Conservation (phyloP, 2,888 invertebrate species). For the Drosophila cracens region DNA sequence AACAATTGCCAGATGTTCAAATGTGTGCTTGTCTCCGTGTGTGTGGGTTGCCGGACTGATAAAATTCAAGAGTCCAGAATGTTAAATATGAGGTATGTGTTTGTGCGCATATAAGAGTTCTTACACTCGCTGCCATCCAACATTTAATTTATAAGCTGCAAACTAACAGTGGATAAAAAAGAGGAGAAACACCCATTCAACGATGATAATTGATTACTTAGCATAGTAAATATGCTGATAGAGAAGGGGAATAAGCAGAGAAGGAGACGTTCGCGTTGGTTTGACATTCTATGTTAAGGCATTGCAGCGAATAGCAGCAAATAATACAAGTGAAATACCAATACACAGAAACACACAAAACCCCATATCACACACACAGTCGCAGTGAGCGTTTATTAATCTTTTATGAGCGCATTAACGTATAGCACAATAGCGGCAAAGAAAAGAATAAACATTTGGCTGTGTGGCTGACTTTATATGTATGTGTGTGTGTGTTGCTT, state of each 20-base stretch:
- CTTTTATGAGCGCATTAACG: conserved; percentile 65
- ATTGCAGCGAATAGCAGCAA: conserved; percentile 3
- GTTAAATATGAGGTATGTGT: conserved; percentile 7
- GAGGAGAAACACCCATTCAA: conserved; percentile 4
- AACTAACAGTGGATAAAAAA: conserved; percentile 1
- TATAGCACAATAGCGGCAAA: conserved; percentile 42
- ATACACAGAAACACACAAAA: neutral
- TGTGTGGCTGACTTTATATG: neutral
- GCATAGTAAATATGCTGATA: neutral
- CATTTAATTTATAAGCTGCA: conserved; percentile 6
- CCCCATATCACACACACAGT: conserved; percentile 4
- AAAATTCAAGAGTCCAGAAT: conserved; percentile 18
- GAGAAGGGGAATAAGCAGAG: neutral
- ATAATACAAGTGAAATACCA: conserved; percentile 4
- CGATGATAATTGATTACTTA: conserved; percentile 27
- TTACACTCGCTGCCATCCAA: conserved; percentile 14
- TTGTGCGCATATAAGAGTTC: conserved; percentile 1
- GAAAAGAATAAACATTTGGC: conserved; percentile 17
- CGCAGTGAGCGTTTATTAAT: conserved; percentile 57
- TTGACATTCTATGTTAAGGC: conserved; percentile 37
- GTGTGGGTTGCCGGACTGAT: conserved; percentile 18
- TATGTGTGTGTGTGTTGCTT: conserved; percentile 40
- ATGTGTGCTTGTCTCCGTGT: neutral
- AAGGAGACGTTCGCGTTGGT: conserved; percentile 4
- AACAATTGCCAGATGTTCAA: conserved; percentile 37